Conservation (phyloP, 2,113 vertebrate species). For the Bambusicola thoracicus region DNA sequence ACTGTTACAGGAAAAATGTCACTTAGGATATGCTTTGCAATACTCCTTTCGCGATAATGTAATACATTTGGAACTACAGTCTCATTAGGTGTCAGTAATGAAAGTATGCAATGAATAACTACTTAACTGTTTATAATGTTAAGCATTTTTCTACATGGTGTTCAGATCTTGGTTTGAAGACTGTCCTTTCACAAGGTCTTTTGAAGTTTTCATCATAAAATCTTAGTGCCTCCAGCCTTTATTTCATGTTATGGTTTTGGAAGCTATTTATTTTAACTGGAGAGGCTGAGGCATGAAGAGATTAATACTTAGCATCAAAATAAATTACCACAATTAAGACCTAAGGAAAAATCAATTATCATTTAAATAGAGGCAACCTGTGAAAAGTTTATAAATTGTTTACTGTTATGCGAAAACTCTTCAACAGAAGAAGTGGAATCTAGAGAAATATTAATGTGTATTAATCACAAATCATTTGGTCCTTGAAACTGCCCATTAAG, state of each 20-base stretch:
- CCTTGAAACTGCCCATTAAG: background rate
- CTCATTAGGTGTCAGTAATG: background rate
- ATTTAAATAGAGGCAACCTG: background rate
- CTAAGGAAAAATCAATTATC: background rate
- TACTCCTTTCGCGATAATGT: background rate
- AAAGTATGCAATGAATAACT: background rate
- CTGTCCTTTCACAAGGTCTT: background rate
- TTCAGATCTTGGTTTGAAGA: background rate
- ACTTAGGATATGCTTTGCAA: background rate
- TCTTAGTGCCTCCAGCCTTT: background rate
- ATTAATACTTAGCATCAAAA: background rate
- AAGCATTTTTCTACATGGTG: background rate
- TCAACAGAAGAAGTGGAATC: background rate
- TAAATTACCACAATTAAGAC: background rate
- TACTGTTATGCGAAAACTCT: background rate
- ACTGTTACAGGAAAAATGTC: background rate
- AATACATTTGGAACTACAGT: background rate
- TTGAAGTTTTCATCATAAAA: background rate
- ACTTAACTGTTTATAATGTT: background rate
- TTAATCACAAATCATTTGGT: background rate
- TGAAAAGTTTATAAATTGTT: constrained; percentile 13
- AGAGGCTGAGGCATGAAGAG: background rate
- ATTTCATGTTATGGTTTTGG: background rate
- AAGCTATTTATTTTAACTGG: background rate
- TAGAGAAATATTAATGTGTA: background rate